Percentiles rank a stretch among this genome's conserved stretches.
phyloP scores from a whole-genome alignment of 2,113 vertebrate species.

The Ceyx margarethae region DNA sequence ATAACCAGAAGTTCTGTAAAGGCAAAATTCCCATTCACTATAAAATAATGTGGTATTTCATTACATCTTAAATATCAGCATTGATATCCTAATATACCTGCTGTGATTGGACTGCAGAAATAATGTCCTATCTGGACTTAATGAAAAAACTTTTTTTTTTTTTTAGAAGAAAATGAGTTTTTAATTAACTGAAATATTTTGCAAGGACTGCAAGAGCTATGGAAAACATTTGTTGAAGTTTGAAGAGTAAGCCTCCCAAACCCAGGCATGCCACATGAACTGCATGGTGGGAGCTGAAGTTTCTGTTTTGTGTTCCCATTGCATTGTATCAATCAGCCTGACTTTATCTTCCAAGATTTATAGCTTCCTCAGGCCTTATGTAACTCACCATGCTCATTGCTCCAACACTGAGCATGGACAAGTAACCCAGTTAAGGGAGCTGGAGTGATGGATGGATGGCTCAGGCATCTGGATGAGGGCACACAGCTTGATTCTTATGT shows the following conservation, averaged over 20 bases:
- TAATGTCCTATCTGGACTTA: background rate
- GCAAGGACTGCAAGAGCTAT: background rate
- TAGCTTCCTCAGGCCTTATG: background rate
- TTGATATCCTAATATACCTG: background rate
- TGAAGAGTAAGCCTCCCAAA: background rate
- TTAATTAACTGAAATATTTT: background rate
- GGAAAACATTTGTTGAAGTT: background rate
- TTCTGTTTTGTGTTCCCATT: background rate
- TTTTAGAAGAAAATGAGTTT: background rate
- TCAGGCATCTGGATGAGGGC: accelerated
- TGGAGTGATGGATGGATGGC: background rate
- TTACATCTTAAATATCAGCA: background rate
- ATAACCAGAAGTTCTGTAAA: background rate
- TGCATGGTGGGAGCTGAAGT: background rate
- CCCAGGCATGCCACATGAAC: accelerated
- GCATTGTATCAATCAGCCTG: background rate
- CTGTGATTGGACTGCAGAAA: background rate
- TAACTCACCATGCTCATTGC: background rate
- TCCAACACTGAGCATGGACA: background rate
- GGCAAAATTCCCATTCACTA: background rate
- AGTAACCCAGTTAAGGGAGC: background rate
- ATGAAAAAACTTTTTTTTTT: background rate
- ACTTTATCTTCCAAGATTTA: conserved; percentile 3
- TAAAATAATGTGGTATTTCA: background rate
- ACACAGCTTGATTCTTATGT: background rate